These are phyloP conservation scores for Todus mexicanus DNA, from an alignment of 2,797 vertebrate species.

Conservation along the genomic window DNA sequence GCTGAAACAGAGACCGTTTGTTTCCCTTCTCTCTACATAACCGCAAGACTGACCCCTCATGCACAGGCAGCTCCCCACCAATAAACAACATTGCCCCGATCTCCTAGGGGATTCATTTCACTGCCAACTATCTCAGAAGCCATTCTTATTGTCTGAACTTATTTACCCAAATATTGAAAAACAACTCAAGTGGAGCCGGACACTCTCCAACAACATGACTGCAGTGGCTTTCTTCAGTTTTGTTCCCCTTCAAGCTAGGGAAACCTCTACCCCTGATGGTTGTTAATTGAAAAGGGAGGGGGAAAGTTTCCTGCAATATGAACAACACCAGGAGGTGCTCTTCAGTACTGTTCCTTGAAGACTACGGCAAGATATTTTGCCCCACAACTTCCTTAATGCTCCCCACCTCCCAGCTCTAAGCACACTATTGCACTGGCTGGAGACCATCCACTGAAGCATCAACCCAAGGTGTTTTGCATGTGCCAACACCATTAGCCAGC, in stretches of 20 bases:
- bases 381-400: not conserved
- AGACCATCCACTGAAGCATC: not conserved
- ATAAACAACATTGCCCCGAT: not conserved
- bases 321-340: not conserved
- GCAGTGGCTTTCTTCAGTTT: not conserved
- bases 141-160: conserved; percentile 39
- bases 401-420: not conserved
- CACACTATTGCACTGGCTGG: not conserved
- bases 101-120: not conserved
- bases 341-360: not conserved
- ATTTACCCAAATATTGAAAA: conserved; percentile 52
- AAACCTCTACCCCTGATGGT: not conserved
- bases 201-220: not conserved
- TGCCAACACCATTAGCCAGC: not conserved
- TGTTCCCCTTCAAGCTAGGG: not conserved
- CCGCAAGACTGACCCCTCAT: not conserved
- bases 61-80: not conserved
- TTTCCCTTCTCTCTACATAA: conserved; percentile 24
- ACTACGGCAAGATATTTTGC: not conserved
- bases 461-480: not conserved
- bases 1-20: conserved; percentile 41
- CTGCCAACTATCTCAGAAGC: not conserved
- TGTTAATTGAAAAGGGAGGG: not conserved
- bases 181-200: not conserved
- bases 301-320: not conserved